Evolutionary conservation across 1,140 invertebrate genomes (phyloP), one percentile per base, ranked within the genome.

Genomic region (Whitmania pigra): DNA sequence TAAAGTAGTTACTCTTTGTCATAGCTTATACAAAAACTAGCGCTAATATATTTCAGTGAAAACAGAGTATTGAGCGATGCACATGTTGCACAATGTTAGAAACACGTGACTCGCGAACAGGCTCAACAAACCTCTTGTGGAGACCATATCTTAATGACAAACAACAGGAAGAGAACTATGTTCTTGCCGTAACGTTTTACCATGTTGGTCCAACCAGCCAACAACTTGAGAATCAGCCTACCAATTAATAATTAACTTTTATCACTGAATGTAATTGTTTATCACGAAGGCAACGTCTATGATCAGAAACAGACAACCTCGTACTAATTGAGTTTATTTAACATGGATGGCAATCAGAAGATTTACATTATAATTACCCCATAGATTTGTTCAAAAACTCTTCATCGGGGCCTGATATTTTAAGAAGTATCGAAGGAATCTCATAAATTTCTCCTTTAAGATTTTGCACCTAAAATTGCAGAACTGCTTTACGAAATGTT

Each of bases 111-210:
- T 49, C 43, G 43, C 9, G 13, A 15, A 49, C 9, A 49, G 43
- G 43, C 0, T 15, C 43, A 49, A 49, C 43, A 27, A 20, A 73
- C 73, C 57, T 73, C 73, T 22, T 40, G 22, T 11, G 53, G 53
- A 40, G 54, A 71, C 73, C 73, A 74, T 15, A 67, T 71, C 15
- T 67, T 31, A 40, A 74, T 67, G 20, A 74, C 68, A 20, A 27
- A 27, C 70, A 74, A 55, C 7, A 74, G 27, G 69, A 72, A 72
- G 20, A 29, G 53, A 43, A 74, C 67, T 20, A 74, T 54, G n/a
- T 70, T 71, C 53, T 72, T 71, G 29, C 73, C 73, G 63, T 66
- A 67, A 36, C 71, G 25, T 53, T 74, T 74, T 22, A 74, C 53
- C n/a, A 31, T 67, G 7, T 27, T 40, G 13, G 73, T 74, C 73